Percentiles rank a stretch among this genome's conserved stretches.
phyloP scores from a whole-genome alignment of 2,888 invertebrate species.

The Euzophera pinguis region DNA sequence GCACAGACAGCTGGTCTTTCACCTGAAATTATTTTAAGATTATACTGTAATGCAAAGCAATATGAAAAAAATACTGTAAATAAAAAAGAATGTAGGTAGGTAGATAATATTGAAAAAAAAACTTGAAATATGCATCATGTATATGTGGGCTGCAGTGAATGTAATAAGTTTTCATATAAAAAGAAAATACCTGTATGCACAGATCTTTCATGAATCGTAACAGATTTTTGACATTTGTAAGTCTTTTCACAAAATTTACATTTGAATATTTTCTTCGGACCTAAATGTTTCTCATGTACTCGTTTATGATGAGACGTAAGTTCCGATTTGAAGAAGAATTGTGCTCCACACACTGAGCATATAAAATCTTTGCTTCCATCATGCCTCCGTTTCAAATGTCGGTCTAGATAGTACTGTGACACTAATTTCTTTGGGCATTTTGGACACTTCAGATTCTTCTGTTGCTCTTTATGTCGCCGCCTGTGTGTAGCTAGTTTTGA shows the following conservation, averaged over 20 bases:
- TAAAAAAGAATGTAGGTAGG: no score
- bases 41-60: neutral
- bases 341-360: constrained; percentile 55
- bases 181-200: constrained; percentile 63
- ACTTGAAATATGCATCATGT: no score
- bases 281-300: constrained; percentile 51
- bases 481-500: constrained; percentile 50
- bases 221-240: constrained; percentile 61
- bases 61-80: neutral
- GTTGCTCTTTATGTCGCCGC: constrained; percentile 44
- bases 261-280: constrained; percentile 40
- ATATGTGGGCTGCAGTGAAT: no score
- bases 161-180: no score
- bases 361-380: constrained; percentile 44
- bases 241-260: constrained; percentile 65
- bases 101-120: no score
- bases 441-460: constrained; percentile 48
- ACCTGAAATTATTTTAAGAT: constrained; percentile 42
- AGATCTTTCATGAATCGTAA: constrained; percentile 67
- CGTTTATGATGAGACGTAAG: constrained; percentile 49
- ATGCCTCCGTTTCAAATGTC: constrained; percentile 60
- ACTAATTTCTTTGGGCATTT: constrained; percentile 49
- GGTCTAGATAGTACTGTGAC: constrained; percentile 48
- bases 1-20: constrained; percentile 63
- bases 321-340: constrained; percentile 57